A percentile compares a stretch with the other conserved stretches of the same genome.
These are phyloP conservation scores for Aphelenchoides fujianensis DNA, from an alignment of 1,140 invertebrate genomes.

Conservation along the genomic window DNA sequence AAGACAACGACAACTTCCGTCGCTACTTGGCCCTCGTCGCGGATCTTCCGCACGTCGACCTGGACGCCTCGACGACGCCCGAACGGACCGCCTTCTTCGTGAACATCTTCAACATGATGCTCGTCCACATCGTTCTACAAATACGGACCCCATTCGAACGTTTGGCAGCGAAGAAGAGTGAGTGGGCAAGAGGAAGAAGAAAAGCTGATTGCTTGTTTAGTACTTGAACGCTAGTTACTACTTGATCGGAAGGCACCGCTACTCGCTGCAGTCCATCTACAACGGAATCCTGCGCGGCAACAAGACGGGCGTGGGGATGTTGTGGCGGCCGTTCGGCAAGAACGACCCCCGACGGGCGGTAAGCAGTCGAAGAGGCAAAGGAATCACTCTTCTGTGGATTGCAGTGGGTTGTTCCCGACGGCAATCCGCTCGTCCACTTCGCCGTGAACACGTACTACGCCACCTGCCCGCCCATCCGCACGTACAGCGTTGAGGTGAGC, in stretches of 20 bases:
- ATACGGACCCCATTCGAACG: slow-evolving; percentile 61
- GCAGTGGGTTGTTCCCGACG: slow-evolving; percentile 56
- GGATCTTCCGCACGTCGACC: slow-evolving; percentile 57
- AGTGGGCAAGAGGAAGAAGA: slow-evolving; percentile 11
- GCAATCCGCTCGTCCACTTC: slow-evolving; percentile 65
- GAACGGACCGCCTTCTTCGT: slow-evolving; percentile 65
- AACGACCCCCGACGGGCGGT: slow-evolving; percentile 63
- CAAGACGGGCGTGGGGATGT: slow-evolving; percentile 64
- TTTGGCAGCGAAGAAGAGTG: slow-evolving; percentile 65
- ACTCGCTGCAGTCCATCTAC: slow-evolving; percentile 65
- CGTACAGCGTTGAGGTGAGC: slow-evolving; percentile 63
- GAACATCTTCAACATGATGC: slow-evolving; percentile 65
- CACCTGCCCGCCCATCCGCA: slow-evolving; percentile 64
- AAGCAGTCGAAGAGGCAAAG: slow-evolving; percentile 8
- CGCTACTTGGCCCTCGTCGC: slow-evolving; percentile 37
- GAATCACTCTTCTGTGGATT: slow-evolving; percentile 13
- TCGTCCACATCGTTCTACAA: slow-evolving; percentile 64
- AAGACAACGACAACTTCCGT: slow-evolving; percentile 35
- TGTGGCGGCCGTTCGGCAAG: slow-evolving; percentile 64
- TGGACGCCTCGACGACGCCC: slow-evolving; percentile 55
- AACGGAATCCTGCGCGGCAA: slow-evolving; percentile 65
- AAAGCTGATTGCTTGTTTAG: slow-evolving; percentile 52
- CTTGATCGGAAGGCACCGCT: slow-evolving; percentile 64
- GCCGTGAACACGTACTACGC: slow-evolving; percentile 64
- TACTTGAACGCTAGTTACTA: slow-evolving; percentile 65